A percentile compares a stretch with the other conserved stretches of the same genome.
Evolutionary conservation across 2,113 vertebrate species (phyloP).

Genomic region (Chamaea fasciata): DNA sequence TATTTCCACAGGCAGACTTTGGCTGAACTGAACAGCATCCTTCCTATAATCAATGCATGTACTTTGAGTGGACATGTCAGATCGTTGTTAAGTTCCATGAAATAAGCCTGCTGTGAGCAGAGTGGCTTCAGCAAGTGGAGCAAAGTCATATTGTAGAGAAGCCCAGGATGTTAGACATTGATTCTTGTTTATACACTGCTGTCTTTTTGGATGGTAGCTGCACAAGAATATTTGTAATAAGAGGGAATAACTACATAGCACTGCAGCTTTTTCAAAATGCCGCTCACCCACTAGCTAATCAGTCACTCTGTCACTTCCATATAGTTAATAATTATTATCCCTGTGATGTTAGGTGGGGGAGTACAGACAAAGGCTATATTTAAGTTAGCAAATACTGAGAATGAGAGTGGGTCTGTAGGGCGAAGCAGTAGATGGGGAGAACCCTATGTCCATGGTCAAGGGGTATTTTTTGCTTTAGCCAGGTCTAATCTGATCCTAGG

Average conservation of each 20-base stretch:
- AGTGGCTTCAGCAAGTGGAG: neutral
- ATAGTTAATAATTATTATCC: neutral
- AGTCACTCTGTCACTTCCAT: neutral
- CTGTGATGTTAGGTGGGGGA: neutral
- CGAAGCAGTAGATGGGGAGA: neutral
- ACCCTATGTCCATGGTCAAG: neutral
- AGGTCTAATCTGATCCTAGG: neutral
- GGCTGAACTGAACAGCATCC: neutral
- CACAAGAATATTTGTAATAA: neutral
- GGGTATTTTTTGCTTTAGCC: neutral
- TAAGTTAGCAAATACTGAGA: neutral
- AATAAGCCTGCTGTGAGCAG: neutral
- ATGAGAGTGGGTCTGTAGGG: neutral
- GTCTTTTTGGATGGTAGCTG: neutral
- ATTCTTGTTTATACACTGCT: neutral
- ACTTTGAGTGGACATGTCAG: neutral
- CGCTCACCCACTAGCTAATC: neutral
- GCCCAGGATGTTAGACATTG: neutral
- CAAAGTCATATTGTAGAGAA: neutral
- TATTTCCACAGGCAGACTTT: neutral
- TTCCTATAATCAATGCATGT: neutral
- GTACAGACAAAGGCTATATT: neutral
- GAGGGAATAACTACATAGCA: neutral
- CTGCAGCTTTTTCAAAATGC: neutral
- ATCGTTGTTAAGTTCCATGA: neutral